These are phyloP conservation scores for Bos taurus DNA, from an alignment of 2,113 vertebrate genomes.

Conservation along the genomic window DNA sequence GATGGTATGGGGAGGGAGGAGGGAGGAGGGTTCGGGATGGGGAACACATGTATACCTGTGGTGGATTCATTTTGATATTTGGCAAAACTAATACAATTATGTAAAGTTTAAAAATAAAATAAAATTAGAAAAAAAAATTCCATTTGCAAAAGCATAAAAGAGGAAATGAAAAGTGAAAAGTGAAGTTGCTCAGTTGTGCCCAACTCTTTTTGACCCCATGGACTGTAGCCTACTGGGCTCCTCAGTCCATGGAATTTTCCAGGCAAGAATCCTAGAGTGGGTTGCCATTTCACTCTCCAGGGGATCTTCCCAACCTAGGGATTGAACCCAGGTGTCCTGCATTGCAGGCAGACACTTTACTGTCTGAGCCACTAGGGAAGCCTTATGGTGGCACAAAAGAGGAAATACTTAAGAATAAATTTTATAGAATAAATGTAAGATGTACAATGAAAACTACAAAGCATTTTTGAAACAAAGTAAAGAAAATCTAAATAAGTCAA, in stretches of 20 bases:
- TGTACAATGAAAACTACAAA: neutral
- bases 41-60: too few species aligned
- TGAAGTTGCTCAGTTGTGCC: neutral
- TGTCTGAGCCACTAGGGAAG: neutral
- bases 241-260: neutral
- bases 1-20: too few species aligned
- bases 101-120: too few species aligned
- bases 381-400: neutral
- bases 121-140: too few species aligned
- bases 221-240: neutral
- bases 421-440: neutral
- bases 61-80: too few species aligned
- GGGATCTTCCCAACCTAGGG: neutral
- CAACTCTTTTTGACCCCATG: rapidly evolving
- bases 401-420: neutral
- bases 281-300: neutral
- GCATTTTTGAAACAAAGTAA: neutral
- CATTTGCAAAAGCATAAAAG: neutral
- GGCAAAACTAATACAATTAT: too few species aligned
- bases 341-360: neutral
- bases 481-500: neutral
- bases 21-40: too few species aligned
- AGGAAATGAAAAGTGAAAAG: neutral
- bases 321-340: neutral
- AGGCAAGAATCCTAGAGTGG: neutral